A percentile compares a stretch with the other conserved stretches of the same genome.
Conservation (phyloP, 64 coral and sea anemone species). For the Acropora yongei region DNA sequence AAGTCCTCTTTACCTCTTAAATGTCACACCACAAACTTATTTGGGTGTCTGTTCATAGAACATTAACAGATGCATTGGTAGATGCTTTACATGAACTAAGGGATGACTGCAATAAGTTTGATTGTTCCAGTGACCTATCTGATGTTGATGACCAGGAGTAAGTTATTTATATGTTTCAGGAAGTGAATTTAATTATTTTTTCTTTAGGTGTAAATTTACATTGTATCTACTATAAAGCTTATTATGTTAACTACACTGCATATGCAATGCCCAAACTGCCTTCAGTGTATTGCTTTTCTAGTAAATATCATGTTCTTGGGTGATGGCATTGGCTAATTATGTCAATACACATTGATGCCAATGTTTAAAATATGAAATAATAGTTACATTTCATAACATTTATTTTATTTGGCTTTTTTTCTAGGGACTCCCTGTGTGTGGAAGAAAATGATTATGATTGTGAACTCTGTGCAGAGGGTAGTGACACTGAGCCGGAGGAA, state of each 20-base stretch:
- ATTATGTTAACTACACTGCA: neutral
- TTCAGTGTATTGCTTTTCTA: neutral
- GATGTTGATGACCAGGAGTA: constrained; percentile 8
- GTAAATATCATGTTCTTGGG: neutral
- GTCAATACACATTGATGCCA: neutral
- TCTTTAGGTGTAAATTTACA: neutral
- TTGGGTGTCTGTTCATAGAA: neutral
- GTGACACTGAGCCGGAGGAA: neutral
- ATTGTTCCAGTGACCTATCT: constrained; percentile 5
- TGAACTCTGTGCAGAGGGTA: constrained; percentile 4
- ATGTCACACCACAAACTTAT: neutral
- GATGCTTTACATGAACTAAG: neutral
- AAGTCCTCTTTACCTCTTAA: constrained; percentile 7
- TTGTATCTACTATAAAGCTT: neutral
- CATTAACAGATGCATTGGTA: constrained; percentile 7
- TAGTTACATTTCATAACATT: constrained; percentile 6
- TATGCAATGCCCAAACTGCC: neutral
- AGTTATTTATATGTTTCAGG: neutral
- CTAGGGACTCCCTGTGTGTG: neutral
- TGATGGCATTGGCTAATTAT: constrained; percentile 17
- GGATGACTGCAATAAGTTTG: neutral
- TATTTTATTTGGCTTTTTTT: neutral
- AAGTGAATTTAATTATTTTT: neutral
- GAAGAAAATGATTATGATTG: constrained; percentile 10
- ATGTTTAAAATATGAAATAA: constrained; percentile 10